These are phyloP conservation scores for Caenorhabditis elegans DNA, from an alignment of 1,140 invertebrate genomes.

Conservation along the genomic window DNA sequence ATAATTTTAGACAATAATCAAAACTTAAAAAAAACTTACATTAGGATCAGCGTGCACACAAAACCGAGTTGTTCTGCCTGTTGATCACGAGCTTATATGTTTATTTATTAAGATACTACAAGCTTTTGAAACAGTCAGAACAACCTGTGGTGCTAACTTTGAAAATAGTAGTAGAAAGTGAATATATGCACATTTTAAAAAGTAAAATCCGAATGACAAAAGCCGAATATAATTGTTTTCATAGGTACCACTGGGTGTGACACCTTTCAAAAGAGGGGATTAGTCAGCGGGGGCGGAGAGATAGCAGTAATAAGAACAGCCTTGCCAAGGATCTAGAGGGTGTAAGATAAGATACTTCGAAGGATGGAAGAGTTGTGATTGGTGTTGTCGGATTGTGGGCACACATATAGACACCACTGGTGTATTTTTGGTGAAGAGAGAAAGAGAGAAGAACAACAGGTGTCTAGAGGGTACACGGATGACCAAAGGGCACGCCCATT, in stretches of 20 bases:
- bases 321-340: not conserved
- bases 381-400: slow-evolving; percentile 31
- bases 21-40: not conserved
- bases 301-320: not conserved
- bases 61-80: slow-evolving; percentile 4
- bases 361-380: not conserved
- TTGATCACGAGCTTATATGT: slow-evolving; percentile 24
- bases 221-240: no score
- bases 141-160: not conserved
- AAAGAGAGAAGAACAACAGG: not conserved
- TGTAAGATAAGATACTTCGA: no score
- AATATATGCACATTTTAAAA: no score
- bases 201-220: no score
- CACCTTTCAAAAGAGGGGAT: no score
- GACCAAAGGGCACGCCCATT: not conserved
- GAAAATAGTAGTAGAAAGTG: not conserved
- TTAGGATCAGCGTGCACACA: no score
- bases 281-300: not conserved
- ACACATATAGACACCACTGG: not conserved
- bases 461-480: no score
- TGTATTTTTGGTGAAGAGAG: not conserved
- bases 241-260: no score
- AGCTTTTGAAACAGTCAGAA: slow-evolving; percentile 25
- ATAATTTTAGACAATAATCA: not conserved
- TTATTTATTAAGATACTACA: not conserved